These are phyloP conservation scores for Macquaria ambigua DNA, from an alignment of 2,113 vertebrate species.

Conservation along the genomic window DNA sequence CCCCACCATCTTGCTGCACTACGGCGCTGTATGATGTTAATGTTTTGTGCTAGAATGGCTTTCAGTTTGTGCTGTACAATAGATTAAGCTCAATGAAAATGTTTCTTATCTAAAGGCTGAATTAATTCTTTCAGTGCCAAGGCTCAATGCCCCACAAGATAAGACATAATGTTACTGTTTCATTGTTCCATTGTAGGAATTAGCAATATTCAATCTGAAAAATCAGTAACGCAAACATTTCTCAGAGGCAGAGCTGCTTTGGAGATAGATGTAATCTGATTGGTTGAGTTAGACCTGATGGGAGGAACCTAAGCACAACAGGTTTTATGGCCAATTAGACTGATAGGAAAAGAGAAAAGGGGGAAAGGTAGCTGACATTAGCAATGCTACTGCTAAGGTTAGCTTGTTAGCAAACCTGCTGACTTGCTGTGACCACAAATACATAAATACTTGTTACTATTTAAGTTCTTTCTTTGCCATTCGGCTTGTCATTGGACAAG, in stretches of 20 bases:
- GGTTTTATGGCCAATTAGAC: neutral
- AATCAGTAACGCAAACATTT: neutral
- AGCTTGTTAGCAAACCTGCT: neutral
- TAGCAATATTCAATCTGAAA: neutral
- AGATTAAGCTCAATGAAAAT: slow-evolving; percentile 3
- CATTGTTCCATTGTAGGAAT: neutral
- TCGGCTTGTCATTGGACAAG: neutral
- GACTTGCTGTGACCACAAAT: neutral
- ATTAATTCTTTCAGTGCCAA: neutral
- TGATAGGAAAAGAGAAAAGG: neutral
- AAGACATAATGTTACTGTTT: neutral
- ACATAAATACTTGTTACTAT: neutral
- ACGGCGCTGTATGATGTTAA: slow-evolving; percentile 9
- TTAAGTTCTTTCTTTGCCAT: neutral
- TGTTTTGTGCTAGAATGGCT: neutral
- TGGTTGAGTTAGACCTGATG: neutral
- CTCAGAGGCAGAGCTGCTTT: neutral
- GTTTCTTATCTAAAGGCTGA: neutral
- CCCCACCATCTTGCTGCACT: neutral
- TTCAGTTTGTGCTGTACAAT: neutral
- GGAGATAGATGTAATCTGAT: neutral
- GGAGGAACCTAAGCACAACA: neutral
- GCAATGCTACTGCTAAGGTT: neutral
- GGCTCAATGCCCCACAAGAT: neutral
- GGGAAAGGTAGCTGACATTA: neutral